These are phyloP conservation scores for Sabatieria punctata DNA, from an alignment of 2,888 invertebrate genomes.

Conservation along the genomic window DNA sequence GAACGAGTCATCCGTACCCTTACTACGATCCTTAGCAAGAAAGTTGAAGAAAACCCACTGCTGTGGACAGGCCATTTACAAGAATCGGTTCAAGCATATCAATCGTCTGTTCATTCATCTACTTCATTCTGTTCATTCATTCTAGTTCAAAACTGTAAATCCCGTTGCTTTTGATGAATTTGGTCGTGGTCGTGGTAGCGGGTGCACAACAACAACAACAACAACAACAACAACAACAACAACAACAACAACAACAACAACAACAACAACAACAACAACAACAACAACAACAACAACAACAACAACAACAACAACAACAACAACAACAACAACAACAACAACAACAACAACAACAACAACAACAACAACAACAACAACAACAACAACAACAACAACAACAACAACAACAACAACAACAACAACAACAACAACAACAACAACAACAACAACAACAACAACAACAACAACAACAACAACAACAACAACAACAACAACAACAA, in stretches of 20 bases:
- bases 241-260: not conserved
- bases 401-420: not conserved
- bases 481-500: constrained; percentile 5
- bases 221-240: not conserved
- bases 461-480: constrained; percentile 5
- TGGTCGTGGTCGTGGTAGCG: no score
- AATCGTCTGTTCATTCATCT: no score
- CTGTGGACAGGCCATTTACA: no score
- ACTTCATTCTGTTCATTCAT: no score
- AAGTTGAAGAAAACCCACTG: no score
- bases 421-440: not conserved
- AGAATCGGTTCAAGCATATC: no score
- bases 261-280: not conserved
- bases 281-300: not conserved
- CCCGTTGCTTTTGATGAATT: no score
- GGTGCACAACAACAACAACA: constrained; percentile 2
- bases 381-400: not conserved
- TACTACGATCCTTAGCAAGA: no score
- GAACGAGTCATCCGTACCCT: no score
- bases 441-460: constrained; percentile 1
- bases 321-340: not conserved
- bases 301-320: not conserved
- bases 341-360: not conserved
- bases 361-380: not conserved
- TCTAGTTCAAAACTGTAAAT: no score